phyloP scores from a whole-genome alignment of 2,888 invertebrate species.

The Amorpha juglandis region DNA sequence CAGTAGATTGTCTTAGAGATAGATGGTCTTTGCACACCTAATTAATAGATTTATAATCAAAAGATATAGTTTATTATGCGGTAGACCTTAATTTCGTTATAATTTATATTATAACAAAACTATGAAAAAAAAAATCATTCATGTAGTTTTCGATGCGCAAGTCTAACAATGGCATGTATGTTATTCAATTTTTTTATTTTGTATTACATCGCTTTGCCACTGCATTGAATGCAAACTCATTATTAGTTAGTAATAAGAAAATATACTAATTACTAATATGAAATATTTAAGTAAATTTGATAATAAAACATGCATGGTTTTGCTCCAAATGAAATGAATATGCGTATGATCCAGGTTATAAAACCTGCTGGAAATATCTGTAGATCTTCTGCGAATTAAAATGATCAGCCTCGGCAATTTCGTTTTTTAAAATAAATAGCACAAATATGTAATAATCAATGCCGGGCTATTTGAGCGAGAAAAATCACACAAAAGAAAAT shows the following conservation, averaged over 20 bases:
- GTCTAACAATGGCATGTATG: conserved; percentile 16
- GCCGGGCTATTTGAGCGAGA: too few species aligned
- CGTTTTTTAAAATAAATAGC: too few species aligned
- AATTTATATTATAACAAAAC: neutral
- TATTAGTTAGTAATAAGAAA: neutral
- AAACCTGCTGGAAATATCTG: neutral
- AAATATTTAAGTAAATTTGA: neutral
- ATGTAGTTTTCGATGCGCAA: neutral
- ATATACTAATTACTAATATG: neutral
- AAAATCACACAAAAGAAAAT: too few species aligned
- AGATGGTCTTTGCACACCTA: too few species aligned
- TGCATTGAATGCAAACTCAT: conserved; percentile 1
- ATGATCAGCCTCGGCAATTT: too few species aligned
- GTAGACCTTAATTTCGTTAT: too few species aligned
- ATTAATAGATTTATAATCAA: too few species aligned
- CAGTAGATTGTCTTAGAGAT: too few species aligned
- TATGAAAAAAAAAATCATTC: neutral
- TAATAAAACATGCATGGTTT: neutral
- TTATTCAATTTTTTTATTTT: conserved; percentile 32
- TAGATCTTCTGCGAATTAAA: neutral
- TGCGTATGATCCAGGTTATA: neutral
- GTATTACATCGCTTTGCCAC: conserved; percentile 32
- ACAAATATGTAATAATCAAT: too few species aligned
- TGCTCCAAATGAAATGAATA: neutral
- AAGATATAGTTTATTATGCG: too few species aligned